Evolutionary conservation across 1,140 invertebrate species (phyloP).

Genomic region (Achatina immaculata): DNA sequence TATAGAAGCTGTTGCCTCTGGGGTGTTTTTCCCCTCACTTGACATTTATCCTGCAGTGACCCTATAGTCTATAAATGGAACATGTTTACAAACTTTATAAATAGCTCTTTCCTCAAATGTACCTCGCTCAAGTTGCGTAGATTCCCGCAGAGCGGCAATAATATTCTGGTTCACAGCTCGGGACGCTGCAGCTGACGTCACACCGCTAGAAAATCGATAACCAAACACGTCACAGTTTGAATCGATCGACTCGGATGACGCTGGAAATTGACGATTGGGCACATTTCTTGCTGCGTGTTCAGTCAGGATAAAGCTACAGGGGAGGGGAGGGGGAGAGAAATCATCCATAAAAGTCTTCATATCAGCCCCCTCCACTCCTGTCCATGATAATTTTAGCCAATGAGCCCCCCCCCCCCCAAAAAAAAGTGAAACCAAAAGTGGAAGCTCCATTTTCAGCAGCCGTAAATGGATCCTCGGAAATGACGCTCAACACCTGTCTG

Average conservation of each 20-base stretch:
- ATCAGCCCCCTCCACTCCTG: no score
- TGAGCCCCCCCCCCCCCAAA: no score
- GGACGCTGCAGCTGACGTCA: background rate
- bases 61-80: background rate
- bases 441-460: background rate
- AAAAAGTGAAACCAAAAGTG: background rate
- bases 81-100: slow-evolving; percentile 7
- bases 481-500: no score
- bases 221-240: background rate
- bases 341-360: background rate
- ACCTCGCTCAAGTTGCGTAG: background rate
- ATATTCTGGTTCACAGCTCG: slow-evolving; percentile 14
- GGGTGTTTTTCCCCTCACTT: background rate
- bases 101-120: background rate
- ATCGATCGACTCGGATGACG: background rate
- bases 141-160: background rate
- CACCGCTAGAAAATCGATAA: background rate
- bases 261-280: background rate
- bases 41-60: background rate
- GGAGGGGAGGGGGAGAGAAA: background rate
- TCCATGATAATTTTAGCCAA: no score
- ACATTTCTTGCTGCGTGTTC: background rate
- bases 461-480: no score
- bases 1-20: no score
- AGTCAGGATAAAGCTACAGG: background rate